These are phyloP conservation scores for Cordilura impudica DNA, from an alignment of 2,888 invertebrate genomes.

Conservation along the genomic window DNA sequence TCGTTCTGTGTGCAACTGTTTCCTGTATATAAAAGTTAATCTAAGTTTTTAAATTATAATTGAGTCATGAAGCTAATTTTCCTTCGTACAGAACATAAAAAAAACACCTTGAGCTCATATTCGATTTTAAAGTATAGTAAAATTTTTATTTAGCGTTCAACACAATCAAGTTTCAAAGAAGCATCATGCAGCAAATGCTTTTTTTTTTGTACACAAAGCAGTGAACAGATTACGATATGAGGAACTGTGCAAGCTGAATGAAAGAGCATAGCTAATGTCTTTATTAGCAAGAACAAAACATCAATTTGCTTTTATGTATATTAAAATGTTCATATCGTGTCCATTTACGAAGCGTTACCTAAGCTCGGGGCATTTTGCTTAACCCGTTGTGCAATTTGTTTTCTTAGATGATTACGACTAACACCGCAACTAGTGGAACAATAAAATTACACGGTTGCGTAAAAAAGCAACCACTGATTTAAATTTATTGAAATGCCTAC, in stretches of 20 bases:
- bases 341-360: neutral
- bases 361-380: conserved; percentile 5
- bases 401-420: conserved; percentile 15
- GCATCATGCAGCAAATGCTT: conserved; percentile 14
- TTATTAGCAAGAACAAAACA: conserved; percentile 41
- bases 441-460: conserved; percentile 2
- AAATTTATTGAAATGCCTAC: conserved; percentile 31
- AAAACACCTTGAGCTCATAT: neutral
- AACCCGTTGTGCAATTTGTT: neutral
- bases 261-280: conserved; percentile 45
- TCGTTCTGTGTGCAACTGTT: too few species aligned
- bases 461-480: conserved; percentile 36
- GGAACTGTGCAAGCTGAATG: conserved; percentile 4
- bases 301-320: neutral
- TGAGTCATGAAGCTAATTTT: conserved; percentile 32
- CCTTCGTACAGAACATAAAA: neutral
- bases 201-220: neutral
- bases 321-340: neutral
- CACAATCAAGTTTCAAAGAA: conserved; percentile 18
- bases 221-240: conserved; percentile 17
- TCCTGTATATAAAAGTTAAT: conserved; percentile 24
- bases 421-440: conserved; percentile 22
- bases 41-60: conserved; percentile 15
- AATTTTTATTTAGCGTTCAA: conserved; percentile 21
- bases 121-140: conserved; percentile 4